Evolutionary conservation across 2,113 vertebrate species (phyloP).

Genomic region (Sisor rabdophorus): DNA sequence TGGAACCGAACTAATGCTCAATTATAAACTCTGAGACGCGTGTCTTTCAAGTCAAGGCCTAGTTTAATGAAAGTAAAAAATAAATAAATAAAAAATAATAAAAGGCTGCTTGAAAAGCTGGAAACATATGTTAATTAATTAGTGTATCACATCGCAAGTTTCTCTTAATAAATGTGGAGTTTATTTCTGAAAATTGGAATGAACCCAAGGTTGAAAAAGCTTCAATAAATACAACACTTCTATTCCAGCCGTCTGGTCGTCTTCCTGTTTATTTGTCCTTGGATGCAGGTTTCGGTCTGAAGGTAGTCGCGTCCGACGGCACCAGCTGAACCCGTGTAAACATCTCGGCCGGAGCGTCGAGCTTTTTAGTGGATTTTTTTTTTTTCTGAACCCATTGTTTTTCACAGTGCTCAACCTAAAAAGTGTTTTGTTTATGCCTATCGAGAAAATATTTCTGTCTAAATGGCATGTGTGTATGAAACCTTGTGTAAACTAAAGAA

Average conservation of each 20-base stretch:
- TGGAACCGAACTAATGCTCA: slow-evolving; percentile 33
- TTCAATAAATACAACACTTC: slow-evolving; percentile 68
- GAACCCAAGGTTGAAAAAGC: slow-evolving; percentile 56
- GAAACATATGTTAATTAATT: slow-evolving; percentile 30
- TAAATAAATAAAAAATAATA: background rate
- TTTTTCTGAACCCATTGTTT: slow-evolving; percentile 63
- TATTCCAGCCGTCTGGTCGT: slow-evolving; percentile 66
- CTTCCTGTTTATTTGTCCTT: slow-evolving; percentile 78
- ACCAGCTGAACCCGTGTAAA: slow-evolving; percentile 63
- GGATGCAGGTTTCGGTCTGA: slow-evolving; percentile 62
- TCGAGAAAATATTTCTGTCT: slow-evolving; percentile 69
- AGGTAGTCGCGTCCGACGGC: slow-evolving; percentile 60
- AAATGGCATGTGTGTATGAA: slow-evolving; percentile 67
- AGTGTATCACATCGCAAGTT: slow-evolving; percentile 56
- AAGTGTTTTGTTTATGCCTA: slow-evolving; percentile 67
- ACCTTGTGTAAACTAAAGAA: slow-evolving; percentile 62
- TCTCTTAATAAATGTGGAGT: slow-evolving; percentile 63
- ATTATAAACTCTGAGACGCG: slow-evolving; percentile 23
- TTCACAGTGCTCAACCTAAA: slow-evolving; percentile 56
- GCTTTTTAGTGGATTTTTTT: slow-evolving; percentile 48
- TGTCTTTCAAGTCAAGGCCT: slow-evolving; percentile 9
- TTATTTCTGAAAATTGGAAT: slow-evolving; percentile 60
- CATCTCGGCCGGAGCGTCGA: slow-evolving; percentile 55
- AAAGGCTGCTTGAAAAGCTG: background rate
- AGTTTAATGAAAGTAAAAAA: background rate